A percentile compares a stretch with the other conserved stretches of the same genome.
Conservation (phyloP, 2,888 invertebrate species). For the Caenorhabditis sp. region DNA sequence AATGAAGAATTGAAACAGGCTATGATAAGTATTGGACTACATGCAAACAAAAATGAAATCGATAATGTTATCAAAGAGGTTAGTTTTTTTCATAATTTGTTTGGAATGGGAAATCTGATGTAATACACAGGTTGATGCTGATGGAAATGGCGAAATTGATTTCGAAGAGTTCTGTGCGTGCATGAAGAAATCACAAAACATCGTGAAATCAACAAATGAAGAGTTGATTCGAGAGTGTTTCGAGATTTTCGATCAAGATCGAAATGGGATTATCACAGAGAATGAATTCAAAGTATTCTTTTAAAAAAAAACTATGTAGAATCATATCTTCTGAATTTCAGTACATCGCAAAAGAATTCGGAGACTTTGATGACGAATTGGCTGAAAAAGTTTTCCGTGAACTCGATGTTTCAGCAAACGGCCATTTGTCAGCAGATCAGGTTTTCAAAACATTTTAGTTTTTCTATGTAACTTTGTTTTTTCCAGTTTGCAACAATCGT, state of each 20-base stretch:
- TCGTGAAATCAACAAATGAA: constrained; percentile 66
- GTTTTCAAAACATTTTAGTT: constrained; percentile 9
- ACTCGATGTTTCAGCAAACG: constrained; percentile 69
- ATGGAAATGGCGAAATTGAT: constrained; percentile 71
- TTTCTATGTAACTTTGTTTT: background rate
- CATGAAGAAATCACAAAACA: constrained; percentile 69
- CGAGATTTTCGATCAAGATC: constrained; percentile 69
- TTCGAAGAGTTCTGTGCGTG: constrained; percentile 71
- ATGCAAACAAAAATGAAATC: constrained; percentile 65
- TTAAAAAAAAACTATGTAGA: background rate
- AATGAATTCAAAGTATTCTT: constrained; percentile 67
- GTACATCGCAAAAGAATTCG: constrained; percentile 70
- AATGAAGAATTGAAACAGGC: constrained; percentile 70
- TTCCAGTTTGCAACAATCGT: constrained; percentile 68
- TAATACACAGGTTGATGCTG: constrained; percentile 65
- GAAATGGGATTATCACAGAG: constrained; percentile 67
- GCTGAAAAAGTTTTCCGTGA: constrained; percentile 70
- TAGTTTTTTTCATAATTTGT: background rate
- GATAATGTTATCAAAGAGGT: constrained; percentile 70
- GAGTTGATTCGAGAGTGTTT: constrained; percentile 69
- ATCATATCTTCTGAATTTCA: too few species aligned
- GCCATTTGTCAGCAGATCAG: constrained; percentile 69
- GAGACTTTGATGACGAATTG: constrained; percentile 67
- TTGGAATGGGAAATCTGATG: background rate
- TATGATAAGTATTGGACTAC: constrained; percentile 69